A percentile compares a stretch with the other conserved stretches of the same genome.
These are phyloP conservation scores for Latrodectus elegans DNA, from an alignment of 2,888 invertebrate species.

Conservation along the genomic window DNA sequence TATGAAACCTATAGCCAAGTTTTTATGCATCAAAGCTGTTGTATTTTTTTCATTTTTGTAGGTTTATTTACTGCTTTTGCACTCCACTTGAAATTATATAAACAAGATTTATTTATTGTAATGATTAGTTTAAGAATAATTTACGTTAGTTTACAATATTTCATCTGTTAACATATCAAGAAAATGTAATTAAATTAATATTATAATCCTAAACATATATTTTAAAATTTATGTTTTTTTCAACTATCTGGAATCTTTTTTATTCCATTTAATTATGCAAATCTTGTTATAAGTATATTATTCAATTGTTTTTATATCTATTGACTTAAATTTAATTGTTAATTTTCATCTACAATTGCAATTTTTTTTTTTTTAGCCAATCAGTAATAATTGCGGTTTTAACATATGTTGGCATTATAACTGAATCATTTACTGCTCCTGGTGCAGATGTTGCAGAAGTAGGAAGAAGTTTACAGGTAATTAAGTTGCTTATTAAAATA, in stretches of 20 bases:
- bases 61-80: slow-evolving; percentile 75
- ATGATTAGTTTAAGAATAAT: too few relatives aligned
- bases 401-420: slow-evolving; percentile 88
- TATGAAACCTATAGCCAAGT: slow-evolving; percentile 95
- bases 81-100: too few relatives aligned
- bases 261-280: too few relatives aligned
- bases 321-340: neutral
- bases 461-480: slow-evolving; percentile 82
- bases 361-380: slow-evolving; percentile 81
- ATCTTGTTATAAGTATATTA: too few relatives aligned
- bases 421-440: slow-evolving; percentile 83
- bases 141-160: too few relatives aligned
- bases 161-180: too few relatives aligned
- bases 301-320: too few relatives aligned
- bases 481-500: slow-evolving; percentile 8
- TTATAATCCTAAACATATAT: too few relatives aligned
- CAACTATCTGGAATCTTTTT: too few relatives aligned
- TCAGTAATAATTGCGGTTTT: slow-evolving; percentile 90
- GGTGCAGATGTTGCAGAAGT: slow-evolving; percentile 78
- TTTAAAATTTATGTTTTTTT: too few relatives aligned
- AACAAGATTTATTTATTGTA: too few relatives aligned
- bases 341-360: neutral
- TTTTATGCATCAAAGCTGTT: slow-evolving; percentile 96
- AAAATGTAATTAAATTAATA: too few relatives aligned
- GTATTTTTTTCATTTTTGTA: slow-evolving; percentile 99